Evolutionary conservation across 2,888 invertebrate genomes (phyloP), one percentile per base, ranked within the genome.

Genomic region (Eumerus sabulonum): DNA sequence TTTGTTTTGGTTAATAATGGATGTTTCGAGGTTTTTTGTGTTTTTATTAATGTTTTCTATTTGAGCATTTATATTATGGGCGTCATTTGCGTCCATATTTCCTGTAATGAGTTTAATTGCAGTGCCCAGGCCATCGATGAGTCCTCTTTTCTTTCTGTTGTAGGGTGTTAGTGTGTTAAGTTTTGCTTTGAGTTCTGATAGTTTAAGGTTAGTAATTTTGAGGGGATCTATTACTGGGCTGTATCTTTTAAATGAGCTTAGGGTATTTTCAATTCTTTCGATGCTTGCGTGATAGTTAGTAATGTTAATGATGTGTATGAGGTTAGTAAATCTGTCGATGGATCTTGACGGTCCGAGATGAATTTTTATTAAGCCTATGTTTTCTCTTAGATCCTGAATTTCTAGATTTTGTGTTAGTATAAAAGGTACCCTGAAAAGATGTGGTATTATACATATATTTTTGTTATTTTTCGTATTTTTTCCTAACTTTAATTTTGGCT

Each of bases 51-150:
- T 35, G 40, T 40, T 13, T 50, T 68, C 13, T 27, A 68, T 59
- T 44, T 68, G 40, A 13, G 12, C 36, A 13, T 68, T 48, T n/a
- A 59, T 11, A 11, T 50, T 59, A 42, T 54, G 40, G 14, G 56
- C 56, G 40, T 66, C 54, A 17, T 56, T 42, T 17, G 67, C 57
- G 35, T 67, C 50, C 50, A 50, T 42, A 13, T 50, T 57, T 40
- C 50, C 50, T 12, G 67, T 67, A 42, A 67, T 50, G 4, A 67
- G n/a, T 53, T 71, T 71, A 17, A 63, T 17, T 42, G 63, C 47
- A 36, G 17, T 54, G 5, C 71, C 71, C 42, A 71, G 57, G 50
- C 63, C 56, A 44, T 63, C 17, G 35, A 62, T 56, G 5, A 63
- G 56, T 13, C 71, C 48, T 71, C 56, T 56, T 71, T 44, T 71